A percentile compares a stretch with the other conserved stretches of the same genome.
Evolutionary conservation across 1,140 invertebrate species (phyloP).

Genomic region (Maconellicoccus hirsutus): DNA sequence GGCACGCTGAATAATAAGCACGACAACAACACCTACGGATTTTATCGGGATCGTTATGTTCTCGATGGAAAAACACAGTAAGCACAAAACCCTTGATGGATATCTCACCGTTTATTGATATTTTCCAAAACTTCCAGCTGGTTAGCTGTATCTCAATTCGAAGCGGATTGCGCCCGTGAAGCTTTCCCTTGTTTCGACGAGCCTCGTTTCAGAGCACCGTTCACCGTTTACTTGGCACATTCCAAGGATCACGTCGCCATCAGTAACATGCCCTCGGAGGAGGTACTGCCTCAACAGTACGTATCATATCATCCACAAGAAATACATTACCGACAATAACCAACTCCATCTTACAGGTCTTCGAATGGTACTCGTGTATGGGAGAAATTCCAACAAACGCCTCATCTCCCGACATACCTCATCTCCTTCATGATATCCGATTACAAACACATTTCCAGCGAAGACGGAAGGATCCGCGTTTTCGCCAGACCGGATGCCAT

Average conservation of each 20-base stretch:
- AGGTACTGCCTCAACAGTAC: background rate
- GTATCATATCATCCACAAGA: too few relatives aligned
- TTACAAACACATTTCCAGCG: slow-evolving; percentile 37
- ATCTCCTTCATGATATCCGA: slow-evolving; percentile 57
- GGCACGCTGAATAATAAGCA: too few relatives aligned
- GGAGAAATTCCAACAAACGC: slow-evolving; percentile 7
- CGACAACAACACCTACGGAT: too few relatives aligned
- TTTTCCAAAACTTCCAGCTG: slow-evolving; percentile 38
- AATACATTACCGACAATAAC: too few relatives aligned
- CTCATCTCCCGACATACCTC: slow-evolving; percentile 62
- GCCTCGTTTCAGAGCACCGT: slow-evolving; percentile 48
- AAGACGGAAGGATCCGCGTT: slow-evolving; percentile 44
- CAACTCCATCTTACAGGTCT: too few relatives aligned
- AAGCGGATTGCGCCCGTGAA: slow-evolving; percentile 45
- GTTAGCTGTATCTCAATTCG: slow-evolving; percentile 44
- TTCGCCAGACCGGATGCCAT: slow-evolving; percentile 58
- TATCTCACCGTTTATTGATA: too few relatives aligned
- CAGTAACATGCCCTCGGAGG: slow-evolving; percentile 29
- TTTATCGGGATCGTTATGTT: too few relatives aligned
- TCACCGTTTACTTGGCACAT: slow-evolving; percentile 33
- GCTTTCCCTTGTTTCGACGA: slow-evolving; percentile 60
- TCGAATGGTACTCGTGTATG: too few relatives aligned
- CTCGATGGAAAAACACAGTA: too few relatives aligned
- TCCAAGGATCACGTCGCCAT: slow-evolving; percentile 21
- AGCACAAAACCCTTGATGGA: too few relatives aligned